Percentiles rank a stretch among this genome's conserved stretches.
Evolutionary conservation across 2,113 vertebrate genomes (phyloP).

Genomic region (Polypterus senegalus): DNA sequence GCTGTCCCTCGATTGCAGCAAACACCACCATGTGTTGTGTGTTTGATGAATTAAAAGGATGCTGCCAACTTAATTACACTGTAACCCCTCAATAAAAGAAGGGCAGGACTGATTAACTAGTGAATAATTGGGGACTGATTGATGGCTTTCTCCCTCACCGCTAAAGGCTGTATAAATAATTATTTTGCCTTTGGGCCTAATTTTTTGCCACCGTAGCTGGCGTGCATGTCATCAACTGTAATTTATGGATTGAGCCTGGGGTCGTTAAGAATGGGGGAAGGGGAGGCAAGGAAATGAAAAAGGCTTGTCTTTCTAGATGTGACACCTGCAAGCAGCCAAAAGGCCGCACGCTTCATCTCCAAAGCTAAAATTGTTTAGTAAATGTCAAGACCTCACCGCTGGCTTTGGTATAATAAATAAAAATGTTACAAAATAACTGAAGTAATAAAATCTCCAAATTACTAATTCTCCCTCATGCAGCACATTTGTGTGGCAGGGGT

Average conservation of each 20-base stretch:
- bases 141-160: constrained; percentile 66
- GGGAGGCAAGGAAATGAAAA: constrained; percentile 47
- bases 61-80: constrained; percentile 81
- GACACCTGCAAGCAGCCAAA: constrained; percentile 53
- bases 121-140: constrained; percentile 79
- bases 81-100: constrained; percentile 83
- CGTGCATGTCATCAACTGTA: constrained; percentile 65
- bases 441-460: too few relatives aligned
- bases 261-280: constrained; percentile 24
- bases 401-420: constrained; percentile 3
- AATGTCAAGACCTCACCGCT: constrained; percentile 40
- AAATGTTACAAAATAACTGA: too few relatives aligned
- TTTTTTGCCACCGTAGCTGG: constrained; percentile 62
- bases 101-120: constrained; percentile 77
- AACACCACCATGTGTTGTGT: constrained; percentile 65
- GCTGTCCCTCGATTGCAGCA: constrained; percentile 50
- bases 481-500: not conserved
- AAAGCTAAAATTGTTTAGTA: constrained; percentile 47
- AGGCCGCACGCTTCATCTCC: constrained; percentile 36
- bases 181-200: constrained; percentile 77
- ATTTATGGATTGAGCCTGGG: constrained; percentile 62
- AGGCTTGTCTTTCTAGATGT: constrained; percentile 40
- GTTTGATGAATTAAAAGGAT: constrained; percentile 84
- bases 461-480: not conserved
- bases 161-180: constrained; percentile 77